Evolutionary conservation across 1,140 invertebrate genomes (phyloP).

Genomic region (Drosophila micromelanica): DNA sequence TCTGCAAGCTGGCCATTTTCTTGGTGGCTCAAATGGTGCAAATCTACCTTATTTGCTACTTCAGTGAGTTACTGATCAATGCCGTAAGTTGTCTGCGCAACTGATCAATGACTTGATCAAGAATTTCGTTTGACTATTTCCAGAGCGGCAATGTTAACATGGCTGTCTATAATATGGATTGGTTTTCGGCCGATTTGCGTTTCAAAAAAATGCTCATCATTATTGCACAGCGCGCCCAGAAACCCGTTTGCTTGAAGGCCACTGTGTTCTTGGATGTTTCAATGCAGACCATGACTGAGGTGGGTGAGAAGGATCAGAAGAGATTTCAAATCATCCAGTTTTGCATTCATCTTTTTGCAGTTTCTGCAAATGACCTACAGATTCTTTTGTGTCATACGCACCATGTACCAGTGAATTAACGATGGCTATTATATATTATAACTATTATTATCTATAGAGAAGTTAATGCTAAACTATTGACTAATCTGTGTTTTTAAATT

Average conservation of each 20-base stretch:
- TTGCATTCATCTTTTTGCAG: slow-evolving; percentile 5
- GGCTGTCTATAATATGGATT: slow-evolving; percentile 62
- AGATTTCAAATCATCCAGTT: neutral
- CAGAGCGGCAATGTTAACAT: slow-evolving; percentile 45
- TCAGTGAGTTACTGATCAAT: slow-evolving; percentile 63
- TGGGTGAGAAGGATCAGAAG: neutral
- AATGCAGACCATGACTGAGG: slow-evolving; percentile 60
- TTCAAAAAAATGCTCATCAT: slow-evolving; percentile 61
- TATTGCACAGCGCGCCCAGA: slow-evolving; percentile 48
- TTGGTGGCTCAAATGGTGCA: slow-evolving; percentile 40
- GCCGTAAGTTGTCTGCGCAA: slow-evolving; percentile 28
- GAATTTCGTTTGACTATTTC: neutral
- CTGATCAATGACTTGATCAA: neutral
- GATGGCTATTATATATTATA: no score
- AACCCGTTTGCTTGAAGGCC: slow-evolving; percentile 50
- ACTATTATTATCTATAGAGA: no score
- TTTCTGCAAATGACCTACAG: slow-evolving; percentile 49
- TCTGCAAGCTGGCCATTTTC: slow-evolving; percentile 47
- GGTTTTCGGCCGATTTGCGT: slow-evolving; percentile 36
- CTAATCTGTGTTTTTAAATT: no score
- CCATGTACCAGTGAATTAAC: slow-evolving; percentile 48
- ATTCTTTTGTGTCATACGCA: slow-evolving; percentile 51
- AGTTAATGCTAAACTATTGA: no score
- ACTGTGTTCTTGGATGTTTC: slow-evolving; percentile 57
- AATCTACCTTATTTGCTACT: slow-evolving; percentile 55